Conservation (phyloP, 1,140 invertebrate species). For the Drosophila insularis region DNA sequence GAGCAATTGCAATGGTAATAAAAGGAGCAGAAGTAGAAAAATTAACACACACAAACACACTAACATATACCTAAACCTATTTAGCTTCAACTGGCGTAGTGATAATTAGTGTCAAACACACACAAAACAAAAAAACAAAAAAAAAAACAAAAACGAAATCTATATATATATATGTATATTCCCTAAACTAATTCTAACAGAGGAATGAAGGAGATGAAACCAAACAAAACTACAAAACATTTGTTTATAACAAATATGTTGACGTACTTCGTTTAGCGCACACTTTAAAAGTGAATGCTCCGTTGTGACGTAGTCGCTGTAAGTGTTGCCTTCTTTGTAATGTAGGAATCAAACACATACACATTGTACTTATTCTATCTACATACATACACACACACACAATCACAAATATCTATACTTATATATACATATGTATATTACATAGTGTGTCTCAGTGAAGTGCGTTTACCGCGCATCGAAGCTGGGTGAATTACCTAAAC, state of each 20-base stretch:
- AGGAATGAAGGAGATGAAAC: constrained; percentile 20
- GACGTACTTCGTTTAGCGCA: constrained; percentile 45
- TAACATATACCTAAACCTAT: constrained; percentile 43
- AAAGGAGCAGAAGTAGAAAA: neutral
- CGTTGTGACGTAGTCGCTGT: constrained; percentile 58
- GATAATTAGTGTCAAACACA: constrained; percentile 80
- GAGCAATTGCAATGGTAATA: constrained; percentile 41
- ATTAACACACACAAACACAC: constrained; percentile 15
- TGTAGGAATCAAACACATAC: constrained; percentile 37
- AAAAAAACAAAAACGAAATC: neutral
- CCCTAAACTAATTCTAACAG: constrained; percentile 18
- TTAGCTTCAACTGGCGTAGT: constrained; percentile 78
- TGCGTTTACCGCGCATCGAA: constrained; percentile 39
- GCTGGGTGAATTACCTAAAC: constrained; percentile 31
- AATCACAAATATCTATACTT: constrained; percentile 49
- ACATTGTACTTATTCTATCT: constrained; percentile 47
- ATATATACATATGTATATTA: constrained; percentile 35
- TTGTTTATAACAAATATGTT: constrained; percentile 49
- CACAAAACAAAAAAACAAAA: constrained; percentile 50
- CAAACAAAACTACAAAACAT: constrained; percentile 13
- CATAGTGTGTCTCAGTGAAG: constrained; percentile 38
- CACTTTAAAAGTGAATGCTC: constrained; percentile 63
- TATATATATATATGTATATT: neutral
- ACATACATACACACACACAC: constrained; percentile 26
- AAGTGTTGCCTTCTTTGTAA: constrained; percentile 69